Base-by-base conservation (phyloP, 2,888 invertebrate genomes). In the Plutella xylostella region DNA sequence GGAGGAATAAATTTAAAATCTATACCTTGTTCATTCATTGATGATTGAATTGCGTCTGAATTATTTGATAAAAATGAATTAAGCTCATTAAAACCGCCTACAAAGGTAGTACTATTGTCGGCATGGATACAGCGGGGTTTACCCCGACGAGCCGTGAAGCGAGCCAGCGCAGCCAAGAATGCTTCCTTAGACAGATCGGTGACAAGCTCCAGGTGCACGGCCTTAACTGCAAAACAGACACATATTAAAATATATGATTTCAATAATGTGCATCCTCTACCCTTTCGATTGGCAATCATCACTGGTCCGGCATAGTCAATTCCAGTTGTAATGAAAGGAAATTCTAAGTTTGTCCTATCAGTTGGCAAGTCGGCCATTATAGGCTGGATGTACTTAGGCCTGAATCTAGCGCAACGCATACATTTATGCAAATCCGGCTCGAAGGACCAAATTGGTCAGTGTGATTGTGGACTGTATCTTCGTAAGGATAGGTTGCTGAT, bases 101-200 rank as follows among this genome's bases (percentile, higher is more conserved):
- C 48, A 38, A 55, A 56, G 22, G 40, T 51, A 0, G 49, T 51
- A 0, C 51, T 54, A 25, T 55, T 57, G 35, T 57, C 54, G 1
- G 51, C 53, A n/a, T 18, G 51, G 2, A 56, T 49, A 7, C 19
- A 44, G n/a, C n/a, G 17, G 1, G 51, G 54, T 17, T 45, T 48
- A 4, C 53, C 54, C 17, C 53, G 45, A n/a, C 49, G 51, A 12
- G 48, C 42, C 7, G 45, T 35, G 18, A 49, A 47, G 3, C 43
- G 25, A 28, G 7, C 19, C 4, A 48, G 20, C 4, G 44, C 34
- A 14, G 12, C 20, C 1, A 49, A 6, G 19, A 45, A 53, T 11
- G 40, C 43, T 1, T 51, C 41, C 11, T 45, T 18, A 17, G 46
- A 42, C n/a, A 51, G 42, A 20, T 40, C 48, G 2, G 42, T 48